Evolutionary conservation across 2,888 invertebrate genomes (phyloP), one percentile per base, ranked within the genome.

Genomic region (Xanthia togata): DNA sequence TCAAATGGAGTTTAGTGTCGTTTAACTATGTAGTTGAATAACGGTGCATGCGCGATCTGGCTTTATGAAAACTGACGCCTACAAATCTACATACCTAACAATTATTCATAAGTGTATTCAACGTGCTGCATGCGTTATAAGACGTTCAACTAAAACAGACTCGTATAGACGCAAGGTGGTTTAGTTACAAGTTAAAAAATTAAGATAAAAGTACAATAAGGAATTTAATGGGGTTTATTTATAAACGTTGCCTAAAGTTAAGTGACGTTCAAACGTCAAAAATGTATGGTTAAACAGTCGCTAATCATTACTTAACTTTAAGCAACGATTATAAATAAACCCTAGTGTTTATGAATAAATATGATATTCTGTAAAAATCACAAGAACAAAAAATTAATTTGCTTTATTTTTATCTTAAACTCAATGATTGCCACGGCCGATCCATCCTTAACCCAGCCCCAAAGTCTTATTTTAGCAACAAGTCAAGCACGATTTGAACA

Each of bases 41-140:
- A 47, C n/a, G 35, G 47, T 12, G 65, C n/a, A 47, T 65, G 17
- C 6, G 31, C 17, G 8, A 70, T 70, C 14, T 35, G 14, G 3
- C 17, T 71, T 50, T 38, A 67, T 71, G 26, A 50, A 71, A 71
- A 68, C 26, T 68, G 38, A 50, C 23, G 50, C 17, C 20, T 31
- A 31, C 59, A 59, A 31, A 31, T 26, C 3, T 20, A 47, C 5
- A 17, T 71, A n/a, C n/a, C n/a, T n/a, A 50, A 2, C 9, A 50
- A 17, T 31, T 35, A 35, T 67, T 67, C 20, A 23, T 67, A 12
- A 47, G 20, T 70, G 35, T 35, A 63, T 70, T 31, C 17, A 44
- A 17, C 31, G 3, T 23, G 23, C 41, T 26, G 14, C 14, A 23
- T 31, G 41, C 5, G 5, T 14, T 23, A 11, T 23, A 44, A 26